Evolutionary conservation across 2,888 invertebrate species (phyloP).

Genomic region (Steinernema scapterisci): DNA sequence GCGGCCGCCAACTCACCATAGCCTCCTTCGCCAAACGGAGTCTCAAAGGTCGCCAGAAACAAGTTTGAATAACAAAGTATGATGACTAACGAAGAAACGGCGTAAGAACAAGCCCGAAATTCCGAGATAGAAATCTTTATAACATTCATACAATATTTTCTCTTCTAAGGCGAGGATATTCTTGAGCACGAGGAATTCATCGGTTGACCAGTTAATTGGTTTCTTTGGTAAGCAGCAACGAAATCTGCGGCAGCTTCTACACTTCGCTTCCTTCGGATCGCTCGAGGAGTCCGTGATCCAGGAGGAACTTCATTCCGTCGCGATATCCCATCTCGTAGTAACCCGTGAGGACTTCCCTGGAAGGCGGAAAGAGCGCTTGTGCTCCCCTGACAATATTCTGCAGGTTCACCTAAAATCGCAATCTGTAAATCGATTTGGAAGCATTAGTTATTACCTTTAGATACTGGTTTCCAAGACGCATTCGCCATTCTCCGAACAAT

Average conservation of each 20-base stretch:
- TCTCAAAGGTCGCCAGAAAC: background rate
- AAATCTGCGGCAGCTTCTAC: background rate
- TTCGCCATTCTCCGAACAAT: constrained; percentile 57
- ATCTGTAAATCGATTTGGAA: background rate
- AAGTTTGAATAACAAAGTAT: background rate
- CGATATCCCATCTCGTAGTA: constrained; percentile 68
- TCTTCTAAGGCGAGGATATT: no score
- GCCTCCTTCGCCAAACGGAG: constrained; percentile 13
- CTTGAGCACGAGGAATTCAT: background rate
- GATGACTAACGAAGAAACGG: background rate
- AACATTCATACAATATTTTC: no score
- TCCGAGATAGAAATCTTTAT: no score
- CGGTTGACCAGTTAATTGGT: constrained; percentile 1
- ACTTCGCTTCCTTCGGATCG: constrained; percentile 44
- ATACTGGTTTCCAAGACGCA: constrained; percentile 58
- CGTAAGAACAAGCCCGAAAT: no score
- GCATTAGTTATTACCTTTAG: constrained; percentile 57
- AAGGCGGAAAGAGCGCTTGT: constrained; percentile 69
- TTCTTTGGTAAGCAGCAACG: background rate
- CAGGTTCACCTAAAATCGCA: constrained; percentile 65
- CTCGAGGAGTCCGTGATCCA: constrained; percentile 48
- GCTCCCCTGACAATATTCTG: constrained; percentile 64
- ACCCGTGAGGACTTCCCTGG: constrained; percentile 56
- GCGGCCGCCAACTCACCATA: no score
- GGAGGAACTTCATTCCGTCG: constrained; percentile 68